Evolutionary conservation across 2,797 vertebrate species (phyloP), one percentile per base, ranked within the genome.

Genomic region (Enteromius mattozi): DNA sequence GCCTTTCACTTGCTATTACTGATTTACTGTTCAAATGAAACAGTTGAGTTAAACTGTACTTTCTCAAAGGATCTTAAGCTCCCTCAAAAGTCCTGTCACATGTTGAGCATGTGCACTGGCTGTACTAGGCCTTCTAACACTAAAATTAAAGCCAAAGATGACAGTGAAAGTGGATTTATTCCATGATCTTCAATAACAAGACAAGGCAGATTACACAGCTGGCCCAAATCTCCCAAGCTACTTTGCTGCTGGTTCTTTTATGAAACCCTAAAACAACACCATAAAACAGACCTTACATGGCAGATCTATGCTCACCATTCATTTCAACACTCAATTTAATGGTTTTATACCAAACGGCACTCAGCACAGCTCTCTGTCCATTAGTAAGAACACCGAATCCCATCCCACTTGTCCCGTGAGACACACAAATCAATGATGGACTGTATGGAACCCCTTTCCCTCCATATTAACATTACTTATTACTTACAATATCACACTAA

Each of bases 1-100:
- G 40, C 13, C 2, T 13, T n/a, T 54, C 5, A 35, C 10, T n/a
- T 7, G 27, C 27, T 21, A 24, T 6, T 33, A 33, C 1, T 37
- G 72, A 19, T 19, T 14, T 7, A n/a, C 7, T 35, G 6, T 17
- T 81, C 4, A 19, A 33, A 75, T 30, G 35, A 37, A 85, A 86
- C 80, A 14, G 14, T 59, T 21, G 6, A 75, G 82, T 65, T 65
- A 30, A 68, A 70, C 33, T 33, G n/a, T 78, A 65, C 54, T 65
- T 65, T 65, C 27, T 65, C 72, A 85, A 88, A 72, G 86, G 63
- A 81, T 42, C 72, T 71, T 88, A 88, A 91, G 82, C 88, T 87
- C 21, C 66, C 76, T 56, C 75, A 88, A 89, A 92, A 89, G n/a
- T 70, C 89, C 65, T 45, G 86, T 92, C 92, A 92, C 90, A 91